These are phyloP conservation scores for Meteorus colon DNA, from an alignment of 2,888 invertebrate genomes.

Conservation along the genomic window DNA sequence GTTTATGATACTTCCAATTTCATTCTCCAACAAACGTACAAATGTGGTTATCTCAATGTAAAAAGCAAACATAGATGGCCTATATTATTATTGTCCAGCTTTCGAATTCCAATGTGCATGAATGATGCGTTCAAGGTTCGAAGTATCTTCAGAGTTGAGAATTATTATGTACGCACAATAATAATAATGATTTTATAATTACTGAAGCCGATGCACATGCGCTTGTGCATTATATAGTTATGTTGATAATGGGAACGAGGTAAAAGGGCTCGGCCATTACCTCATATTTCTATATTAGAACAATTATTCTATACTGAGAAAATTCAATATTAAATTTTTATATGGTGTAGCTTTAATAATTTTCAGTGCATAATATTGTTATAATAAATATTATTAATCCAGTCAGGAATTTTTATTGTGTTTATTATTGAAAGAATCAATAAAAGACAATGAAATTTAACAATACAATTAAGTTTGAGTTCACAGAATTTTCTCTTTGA, in stretches of 20 bases:
- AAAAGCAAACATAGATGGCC: conserved; percentile 47
- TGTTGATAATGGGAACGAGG: conserved; percentile 20
- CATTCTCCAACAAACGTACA: background rate
- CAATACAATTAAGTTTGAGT: no score
- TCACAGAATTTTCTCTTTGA: no score
- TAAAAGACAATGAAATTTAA: no score
- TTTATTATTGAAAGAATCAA: no score
- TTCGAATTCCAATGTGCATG: conserved; percentile 38
- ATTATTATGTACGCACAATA: background rate
- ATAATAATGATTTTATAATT: background rate
- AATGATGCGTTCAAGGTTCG: background rate
- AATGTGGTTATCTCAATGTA: background rate
- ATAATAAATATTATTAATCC: no score
- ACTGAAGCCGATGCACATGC: conserved; percentile 3
- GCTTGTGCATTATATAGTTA: background rate
- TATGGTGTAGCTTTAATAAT: no score
- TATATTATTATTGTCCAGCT: conserved; percentile 39
- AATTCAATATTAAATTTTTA: no score
- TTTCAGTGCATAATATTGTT: no score
- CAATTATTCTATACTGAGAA: no score
- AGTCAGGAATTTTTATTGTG: no score
- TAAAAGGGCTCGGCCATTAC: background rate
- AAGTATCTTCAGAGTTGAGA: background rate
- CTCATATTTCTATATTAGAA: no score
- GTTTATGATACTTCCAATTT: no score